Conservation (phyloP, 2,888 invertebrate genomes). For the Pocota personata region DNA sequence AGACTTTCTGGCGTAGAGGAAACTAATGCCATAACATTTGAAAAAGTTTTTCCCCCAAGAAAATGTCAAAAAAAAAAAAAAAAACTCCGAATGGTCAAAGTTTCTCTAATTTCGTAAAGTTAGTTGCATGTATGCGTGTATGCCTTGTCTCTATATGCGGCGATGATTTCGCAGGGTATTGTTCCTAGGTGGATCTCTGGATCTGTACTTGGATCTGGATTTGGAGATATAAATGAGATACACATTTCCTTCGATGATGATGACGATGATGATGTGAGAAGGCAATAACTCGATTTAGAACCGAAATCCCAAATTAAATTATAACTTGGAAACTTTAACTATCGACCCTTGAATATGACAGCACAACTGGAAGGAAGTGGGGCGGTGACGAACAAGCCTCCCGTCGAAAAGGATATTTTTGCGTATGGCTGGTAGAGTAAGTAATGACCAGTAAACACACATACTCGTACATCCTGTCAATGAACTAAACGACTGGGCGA, state of each 20-base stretch:
- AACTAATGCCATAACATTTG: constrained; percentile 72
- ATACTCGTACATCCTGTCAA: constrained; percentile 24
- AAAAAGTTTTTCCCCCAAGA: constrained; percentile 50
- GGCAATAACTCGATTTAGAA: constrained; percentile 64
- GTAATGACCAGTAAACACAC: constrained; percentile 43
- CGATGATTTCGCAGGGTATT: constrained; percentile 27
- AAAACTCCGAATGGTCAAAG: constrained; percentile 63
- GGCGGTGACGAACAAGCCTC: neutral
- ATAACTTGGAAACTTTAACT: constrained; percentile 67
- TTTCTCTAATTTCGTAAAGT: constrained; percentile 61
- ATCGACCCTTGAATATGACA: constrained; percentile 54
- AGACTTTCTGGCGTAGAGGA: constrained; percentile 52
- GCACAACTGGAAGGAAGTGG: neutral
- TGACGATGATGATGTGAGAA: constrained; percentile 63
- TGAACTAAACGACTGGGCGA: constrained; percentile 34
- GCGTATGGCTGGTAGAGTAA: constrained; percentile 34
- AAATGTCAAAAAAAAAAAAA: constrained; percentile 35
- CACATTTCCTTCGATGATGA: constrained; percentile 36
- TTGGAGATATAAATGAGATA: constrained; percentile 1
- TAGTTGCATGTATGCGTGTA: neutral
- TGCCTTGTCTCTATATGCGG: neutral
- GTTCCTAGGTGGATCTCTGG: constrained; percentile 24
- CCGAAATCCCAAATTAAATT: constrained; percentile 69
- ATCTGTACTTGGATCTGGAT: neutral
- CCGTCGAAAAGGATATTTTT: constrained; percentile 36